These are phyloP conservation scores for Dipodomys spectabilis DNA, from an alignment of 2,113 vertebrate species.

Conservation along the genomic window DNA sequence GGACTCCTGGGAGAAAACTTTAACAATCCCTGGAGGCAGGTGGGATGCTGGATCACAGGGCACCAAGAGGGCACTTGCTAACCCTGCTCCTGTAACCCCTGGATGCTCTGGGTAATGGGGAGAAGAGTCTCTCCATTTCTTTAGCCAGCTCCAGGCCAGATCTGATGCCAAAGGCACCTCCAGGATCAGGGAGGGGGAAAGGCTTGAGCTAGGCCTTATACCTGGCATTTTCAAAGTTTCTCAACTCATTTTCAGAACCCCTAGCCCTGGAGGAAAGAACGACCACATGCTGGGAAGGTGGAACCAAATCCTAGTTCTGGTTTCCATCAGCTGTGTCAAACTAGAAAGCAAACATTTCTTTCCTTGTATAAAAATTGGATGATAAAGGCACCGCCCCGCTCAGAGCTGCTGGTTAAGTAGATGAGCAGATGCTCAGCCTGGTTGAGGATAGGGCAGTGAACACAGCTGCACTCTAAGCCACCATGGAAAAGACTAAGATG, in stretches of 20 bases:
- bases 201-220: neutral
- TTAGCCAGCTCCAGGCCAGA: neutral
- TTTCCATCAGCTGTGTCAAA: neutral
- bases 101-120: neutral
- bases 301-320: neutral
- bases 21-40: neutral
- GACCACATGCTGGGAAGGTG: neutral
- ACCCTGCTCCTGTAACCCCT: neutral
- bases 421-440: neutral
- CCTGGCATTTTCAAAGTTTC: neutral
- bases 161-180: neutral
- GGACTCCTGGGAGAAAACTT: neutral
- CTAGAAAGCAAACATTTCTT: neutral
- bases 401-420: neutral
- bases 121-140: neutral
- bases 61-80: neutral
- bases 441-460: neutral
- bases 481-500: constrained; percentile 11
- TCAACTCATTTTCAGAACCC: neutral
- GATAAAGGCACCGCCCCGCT: neutral
- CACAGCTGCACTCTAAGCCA: neutral
- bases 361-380: neutral
- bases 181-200: neutral
- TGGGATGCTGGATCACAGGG: neutral
- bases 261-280: neutral